Evolutionary conservation across 1,140 invertebrate species (phyloP).

Genomic region (Aricia agestis): DNA sequence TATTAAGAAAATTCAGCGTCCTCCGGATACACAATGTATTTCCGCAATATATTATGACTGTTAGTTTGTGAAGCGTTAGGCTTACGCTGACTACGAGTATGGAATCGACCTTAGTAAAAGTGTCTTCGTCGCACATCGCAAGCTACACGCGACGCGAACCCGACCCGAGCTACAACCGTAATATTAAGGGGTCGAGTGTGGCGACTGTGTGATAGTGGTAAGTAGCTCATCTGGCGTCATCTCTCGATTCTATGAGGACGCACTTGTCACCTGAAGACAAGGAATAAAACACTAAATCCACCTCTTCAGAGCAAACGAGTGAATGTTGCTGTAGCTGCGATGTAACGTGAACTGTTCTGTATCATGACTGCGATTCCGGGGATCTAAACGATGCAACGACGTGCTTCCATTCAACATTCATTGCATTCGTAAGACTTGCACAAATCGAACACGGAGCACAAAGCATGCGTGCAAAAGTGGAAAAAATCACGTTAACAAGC

Average conservation of each 20-base stretch:
- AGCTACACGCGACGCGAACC: constrained; percentile 68
- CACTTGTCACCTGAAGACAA: constrained; percentile 82
- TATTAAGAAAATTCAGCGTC: constrained; percentile 64
- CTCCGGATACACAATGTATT: constrained; percentile 71
- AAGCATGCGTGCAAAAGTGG: constrained; percentile 59
- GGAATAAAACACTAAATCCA: constrained; percentile 77
- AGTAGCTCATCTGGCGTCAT: constrained; percentile 77
- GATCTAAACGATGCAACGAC: constrained; percentile 64
- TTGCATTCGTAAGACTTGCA: constrained; percentile 53
- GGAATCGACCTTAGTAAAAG: constrained; percentile 72
- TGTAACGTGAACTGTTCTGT: constrained; percentile 69
- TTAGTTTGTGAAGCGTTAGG: constrained; percentile 73
- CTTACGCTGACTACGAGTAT: constrained; percentile 73
- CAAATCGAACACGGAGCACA: constrained; percentile 43
- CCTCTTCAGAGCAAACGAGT: constrained; percentile 62
- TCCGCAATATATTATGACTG: constrained; percentile 56
- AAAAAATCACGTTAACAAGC: constrained; percentile 48
- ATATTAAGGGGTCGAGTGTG: constrained; percentile 62
- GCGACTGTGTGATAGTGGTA: constrained; percentile 68
- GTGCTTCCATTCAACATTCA: constrained; percentile 63
- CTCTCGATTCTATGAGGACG: constrained; percentile 80
- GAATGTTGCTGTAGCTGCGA: constrained; percentile 71
- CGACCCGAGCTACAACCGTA: constrained; percentile 59
- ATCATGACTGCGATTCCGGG: constrained; percentile 69
- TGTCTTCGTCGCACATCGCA: constrained; percentile 73